Percentiles rank a stretch among this genome's conserved stretches.
Conservation (phyloP, 2,113 vertebrate species). For the Piaya cayana region DNA sequence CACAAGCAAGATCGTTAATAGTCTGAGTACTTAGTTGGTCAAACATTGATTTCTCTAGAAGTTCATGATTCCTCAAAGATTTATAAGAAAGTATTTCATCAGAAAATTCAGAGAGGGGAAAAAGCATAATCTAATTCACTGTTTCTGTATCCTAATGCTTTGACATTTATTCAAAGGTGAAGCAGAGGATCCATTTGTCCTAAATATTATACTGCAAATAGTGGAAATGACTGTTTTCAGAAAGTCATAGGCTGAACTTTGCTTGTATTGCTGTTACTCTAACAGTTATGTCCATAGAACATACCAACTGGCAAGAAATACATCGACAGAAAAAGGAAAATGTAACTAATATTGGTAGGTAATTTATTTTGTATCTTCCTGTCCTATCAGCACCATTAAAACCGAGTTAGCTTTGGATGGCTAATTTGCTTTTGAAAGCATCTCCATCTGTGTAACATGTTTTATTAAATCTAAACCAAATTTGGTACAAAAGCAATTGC, state of each 20-base stretch:
- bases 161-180: neutral
- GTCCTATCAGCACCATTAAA: neutral
- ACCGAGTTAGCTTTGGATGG: neutral
- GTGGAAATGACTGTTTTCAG: neutral
- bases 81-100: neutral
- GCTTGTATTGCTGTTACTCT: neutral
- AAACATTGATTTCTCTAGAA: neutral
- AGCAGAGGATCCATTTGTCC: neutral
- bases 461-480: conserved; percentile 16
- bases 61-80: neutral
- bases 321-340: neutral
- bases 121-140: neutral
- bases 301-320: neutral
- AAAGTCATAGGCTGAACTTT: neutral
- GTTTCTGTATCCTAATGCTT: neutral
- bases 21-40: neutral
- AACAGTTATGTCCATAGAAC: neutral
- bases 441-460: neutral
- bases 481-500: neutral
- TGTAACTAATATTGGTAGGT: neutral
- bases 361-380: neutral
- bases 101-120: neutral
- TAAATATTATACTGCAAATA: neutral
- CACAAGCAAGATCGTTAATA: neutral
- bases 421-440: conserved; percentile 13